Conservation (phyloP, 2,797 vertebrate genomes). For the Geotrypetes seraphini region DNA sequence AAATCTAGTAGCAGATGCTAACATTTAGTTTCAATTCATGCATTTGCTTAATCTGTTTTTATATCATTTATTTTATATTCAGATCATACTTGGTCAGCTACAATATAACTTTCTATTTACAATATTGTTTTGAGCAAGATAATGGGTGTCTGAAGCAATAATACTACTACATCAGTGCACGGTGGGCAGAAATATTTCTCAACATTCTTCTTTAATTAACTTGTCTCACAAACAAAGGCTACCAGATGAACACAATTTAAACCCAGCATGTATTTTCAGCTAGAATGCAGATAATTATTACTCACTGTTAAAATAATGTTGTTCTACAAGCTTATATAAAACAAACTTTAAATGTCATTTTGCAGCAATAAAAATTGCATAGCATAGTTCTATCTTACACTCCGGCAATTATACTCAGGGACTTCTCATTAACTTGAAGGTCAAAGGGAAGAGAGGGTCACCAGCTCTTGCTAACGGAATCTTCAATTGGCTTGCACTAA, state of each 20-base stretch:
- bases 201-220: slow-evolving; percentile 49
- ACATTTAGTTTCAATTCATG: no score
- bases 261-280: slow-evolving; percentile 37
- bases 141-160: slow-evolving; percentile 36
- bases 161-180: slow-evolving; percentile 33
- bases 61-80: slow-evolving; percentile 9
- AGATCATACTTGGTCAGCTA: slow-evolving; percentile 4
- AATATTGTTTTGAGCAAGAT: slow-evolving; percentile 20
- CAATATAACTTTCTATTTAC: slow-evolving; percentile 6
- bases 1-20: no score
- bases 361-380: slow-evolving; percentile 38
- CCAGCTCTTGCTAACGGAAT: slow-evolving; percentile 25
- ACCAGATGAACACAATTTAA: slow-evolving; percentile 45
- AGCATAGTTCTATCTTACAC: slow-evolving; percentile 27
- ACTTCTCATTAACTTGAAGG: slow-evolving; percentile 49
- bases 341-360: slow-evolving; percentile 54
- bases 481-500: slow-evolving; percentile 32
- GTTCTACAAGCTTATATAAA: slow-evolving; percentile 48
- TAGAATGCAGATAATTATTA: slow-evolving; percentile 49
- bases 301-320: slow-evolving; percentile 40
- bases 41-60: no score
- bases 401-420: slow-evolving; percentile 38
- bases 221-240: slow-evolving; percentile 46
- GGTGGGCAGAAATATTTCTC: slow-evolving; percentile 41
- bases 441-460: slow-evolving; percentile 38